Evolutionary conservation across 2,797 vertebrate genomes (phyloP).

Genomic region (Gymnoscopelus microlampas): DNA sequence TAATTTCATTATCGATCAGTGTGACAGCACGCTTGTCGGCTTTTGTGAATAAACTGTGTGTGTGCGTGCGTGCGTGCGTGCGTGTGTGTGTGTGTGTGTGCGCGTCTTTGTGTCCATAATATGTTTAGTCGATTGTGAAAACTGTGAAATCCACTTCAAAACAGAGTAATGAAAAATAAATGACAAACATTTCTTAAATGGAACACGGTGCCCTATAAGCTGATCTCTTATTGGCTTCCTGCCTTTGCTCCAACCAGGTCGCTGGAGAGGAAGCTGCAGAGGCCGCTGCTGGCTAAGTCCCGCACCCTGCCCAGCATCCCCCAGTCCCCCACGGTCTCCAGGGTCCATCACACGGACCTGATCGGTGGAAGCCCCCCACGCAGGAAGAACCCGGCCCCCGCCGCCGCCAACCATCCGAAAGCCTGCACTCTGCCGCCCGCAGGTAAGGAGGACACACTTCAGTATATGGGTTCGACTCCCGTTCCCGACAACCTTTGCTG

Average conservation of each 20-base stretch:
- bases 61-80: constrained; percentile 6
- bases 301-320: constrained; percentile 93
- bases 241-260: constrained; percentile 76
- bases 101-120: not conserved
- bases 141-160: not conserved
- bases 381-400: constrained; percentile 59
- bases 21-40: constrained; percentile 47
- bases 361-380: constrained; percentile 71
- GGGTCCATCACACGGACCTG: constrained; percentile 80
- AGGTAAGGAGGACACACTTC: constrained; percentile 72
- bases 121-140: not conserved
- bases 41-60: constrained; percentile 37
- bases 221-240: not conserved
- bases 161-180: no score
- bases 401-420: constrained; percentile 67
- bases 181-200: no score
- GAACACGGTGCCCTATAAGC: not conserved
- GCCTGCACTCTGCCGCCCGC: constrained; percentile 88
- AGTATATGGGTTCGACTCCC: no score
- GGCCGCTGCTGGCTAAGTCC: constrained; percentile 89
- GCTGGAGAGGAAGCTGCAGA: constrained; percentile 88
- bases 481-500: no score
- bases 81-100: constrained; percentile 3
- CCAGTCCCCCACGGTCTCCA: constrained; percentile 88
- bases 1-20: constrained; percentile 63